Evolutionary conservation across 2,797 vertebrate species (phyloP).

Genomic region (Salarias fasciatus): DNA sequence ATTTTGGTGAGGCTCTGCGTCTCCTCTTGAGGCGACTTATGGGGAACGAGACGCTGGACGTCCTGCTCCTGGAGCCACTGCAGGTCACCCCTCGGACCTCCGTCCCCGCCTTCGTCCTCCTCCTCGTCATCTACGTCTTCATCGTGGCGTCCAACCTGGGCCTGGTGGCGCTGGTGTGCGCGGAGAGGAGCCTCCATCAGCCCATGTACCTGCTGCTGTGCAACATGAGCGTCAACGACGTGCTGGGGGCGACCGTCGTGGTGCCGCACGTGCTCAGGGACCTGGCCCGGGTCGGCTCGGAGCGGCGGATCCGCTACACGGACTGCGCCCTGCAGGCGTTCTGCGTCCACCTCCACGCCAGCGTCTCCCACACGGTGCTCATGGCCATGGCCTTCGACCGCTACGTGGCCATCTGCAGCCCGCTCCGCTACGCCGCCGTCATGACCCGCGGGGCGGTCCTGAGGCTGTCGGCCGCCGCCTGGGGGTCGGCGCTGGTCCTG

Average conservation of each 20-base stretch:
- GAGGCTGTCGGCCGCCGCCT: constrained; percentile 57
- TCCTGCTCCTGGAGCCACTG: constrained; percentile 19
- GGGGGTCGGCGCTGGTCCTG: constrained; percentile 51
- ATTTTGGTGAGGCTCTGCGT: too few species aligned
- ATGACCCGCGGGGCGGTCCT: constrained; percentile 72
- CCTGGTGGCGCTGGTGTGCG: constrained; percentile 3
- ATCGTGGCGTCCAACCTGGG: constrained; percentile 22
- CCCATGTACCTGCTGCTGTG: constrained; percentile 30
- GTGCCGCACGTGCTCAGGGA: constrained; percentile 7
- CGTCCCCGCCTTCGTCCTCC: constrained; percentile 2
- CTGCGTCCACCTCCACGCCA: constrained; percentile 77
- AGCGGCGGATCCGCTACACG: not conserved
- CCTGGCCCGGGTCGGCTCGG: not conserved
- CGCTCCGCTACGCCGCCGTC: constrained; percentile 74
- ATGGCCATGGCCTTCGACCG: constrained; percentile 86
- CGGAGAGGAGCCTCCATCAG: constrained; percentile 15
- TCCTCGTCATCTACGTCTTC: constrained; percentile 26
- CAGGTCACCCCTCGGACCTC: constrained; percentile 12
- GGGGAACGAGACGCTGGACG: constrained; percentile 13
- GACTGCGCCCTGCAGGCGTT: constrained; percentile 74
- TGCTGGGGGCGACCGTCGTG: constrained; percentile 1
- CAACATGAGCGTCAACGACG: constrained; percentile 16
- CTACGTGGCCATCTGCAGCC: constrained; percentile 86
- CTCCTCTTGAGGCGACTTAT: too few species aligned
- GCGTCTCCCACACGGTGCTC: constrained; percentile 78